These are phyloP conservation scores for roundworm (Caenorhabditis elegans) DNA, from an alignment of 1,140 invertebrate species.

Conservation along the genomic window DNA sequence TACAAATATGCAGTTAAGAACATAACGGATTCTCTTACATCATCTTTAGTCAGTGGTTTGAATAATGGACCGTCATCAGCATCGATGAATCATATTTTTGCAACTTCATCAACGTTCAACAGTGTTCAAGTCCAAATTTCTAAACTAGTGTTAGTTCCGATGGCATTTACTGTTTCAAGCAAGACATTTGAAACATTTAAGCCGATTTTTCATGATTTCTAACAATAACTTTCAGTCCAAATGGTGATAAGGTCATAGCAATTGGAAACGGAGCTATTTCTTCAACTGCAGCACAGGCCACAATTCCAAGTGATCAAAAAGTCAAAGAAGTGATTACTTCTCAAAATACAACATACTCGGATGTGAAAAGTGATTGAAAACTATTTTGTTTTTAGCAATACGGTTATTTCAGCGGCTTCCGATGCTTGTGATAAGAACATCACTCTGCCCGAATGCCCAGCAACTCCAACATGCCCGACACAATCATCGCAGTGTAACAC, in stretches of 20 bases:
- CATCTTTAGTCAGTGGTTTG: background rate
- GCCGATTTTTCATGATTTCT: no score
- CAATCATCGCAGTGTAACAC: background rate
- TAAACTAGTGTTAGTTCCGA: background rate
- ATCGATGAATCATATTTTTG: background rate
- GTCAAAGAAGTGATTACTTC: background rate
- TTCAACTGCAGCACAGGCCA: background rate
- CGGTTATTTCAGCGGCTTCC: background rate
- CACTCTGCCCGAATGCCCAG: background rate
- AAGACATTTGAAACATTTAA: no score
- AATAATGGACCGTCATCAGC: background rate
- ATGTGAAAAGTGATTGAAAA: background rate
- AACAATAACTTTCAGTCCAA: background rate
- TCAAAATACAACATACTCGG: background rate
- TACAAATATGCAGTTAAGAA: background rate
- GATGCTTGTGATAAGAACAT: background rate
- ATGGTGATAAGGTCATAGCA: background rate
- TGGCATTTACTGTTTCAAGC: no score
- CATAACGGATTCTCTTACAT: background rate
- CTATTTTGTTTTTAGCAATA: no score
- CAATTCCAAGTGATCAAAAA: background rate
- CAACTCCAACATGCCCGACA: background rate
- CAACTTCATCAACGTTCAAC: background rate
- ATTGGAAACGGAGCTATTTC: constrained; percentile 16
- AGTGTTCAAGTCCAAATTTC: background rate